Evolutionary conservation across 2,113 vertebrate species (phyloP).

Genomic region (Eidolon helvum): DNA sequence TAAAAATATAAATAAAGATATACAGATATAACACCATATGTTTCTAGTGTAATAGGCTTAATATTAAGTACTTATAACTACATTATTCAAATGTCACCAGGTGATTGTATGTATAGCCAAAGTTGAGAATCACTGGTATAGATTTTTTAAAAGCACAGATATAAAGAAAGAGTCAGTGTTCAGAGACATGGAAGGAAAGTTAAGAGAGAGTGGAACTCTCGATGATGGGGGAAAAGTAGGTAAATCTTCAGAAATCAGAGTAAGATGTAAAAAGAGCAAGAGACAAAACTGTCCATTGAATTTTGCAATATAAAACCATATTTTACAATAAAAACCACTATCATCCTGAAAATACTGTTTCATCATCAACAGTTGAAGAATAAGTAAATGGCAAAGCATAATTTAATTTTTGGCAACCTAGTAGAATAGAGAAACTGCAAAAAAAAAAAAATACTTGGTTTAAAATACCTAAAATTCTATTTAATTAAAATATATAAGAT

Average conservation of each 20-base stretch:
- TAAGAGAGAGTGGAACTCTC: neutral
- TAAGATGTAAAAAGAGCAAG: neutral
- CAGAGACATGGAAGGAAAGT: neutral
- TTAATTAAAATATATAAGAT: neutral
- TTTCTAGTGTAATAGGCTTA: neutral
- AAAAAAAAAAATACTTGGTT: neutral
- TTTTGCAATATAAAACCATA: neutral
- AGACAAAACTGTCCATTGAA: neutral
- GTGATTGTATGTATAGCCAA: neutral
- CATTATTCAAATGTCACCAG: neutral
- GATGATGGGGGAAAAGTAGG: neutral
- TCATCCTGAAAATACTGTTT: neutral
- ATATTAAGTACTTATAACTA: neutral
- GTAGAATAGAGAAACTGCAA: neutral
- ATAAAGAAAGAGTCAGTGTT: neutral
- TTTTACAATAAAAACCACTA: neutral
- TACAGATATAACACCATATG: neutral
- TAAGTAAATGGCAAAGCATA: neutral
- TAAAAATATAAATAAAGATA: neutral
- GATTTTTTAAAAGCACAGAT: neutral
- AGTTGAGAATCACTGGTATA: neutral
- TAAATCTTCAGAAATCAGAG: neutral
- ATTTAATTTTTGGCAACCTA: neutral
- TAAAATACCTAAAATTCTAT: neutral
- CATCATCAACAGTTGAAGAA: neutral